Conservation (phyloP, 1,140 invertebrate species). For the Pseudomyrmex dendroicus region DNA sequence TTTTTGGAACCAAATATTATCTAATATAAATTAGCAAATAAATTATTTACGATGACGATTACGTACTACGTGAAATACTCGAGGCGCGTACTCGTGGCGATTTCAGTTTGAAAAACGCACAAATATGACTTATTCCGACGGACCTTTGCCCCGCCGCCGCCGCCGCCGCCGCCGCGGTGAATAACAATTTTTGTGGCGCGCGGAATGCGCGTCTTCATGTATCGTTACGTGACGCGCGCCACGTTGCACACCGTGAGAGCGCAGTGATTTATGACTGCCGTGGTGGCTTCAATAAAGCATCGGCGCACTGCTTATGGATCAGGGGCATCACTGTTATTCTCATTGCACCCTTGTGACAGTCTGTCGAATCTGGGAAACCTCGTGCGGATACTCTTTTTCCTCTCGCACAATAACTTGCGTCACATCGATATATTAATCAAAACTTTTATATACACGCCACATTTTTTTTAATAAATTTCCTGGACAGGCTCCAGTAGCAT, state of each 20-base stretch:
- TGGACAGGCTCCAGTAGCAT: not conserved
- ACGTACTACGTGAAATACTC: not conserved
- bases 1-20: no score
- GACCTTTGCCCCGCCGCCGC: not conserved
- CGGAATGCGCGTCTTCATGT: constrained; percentile 68
- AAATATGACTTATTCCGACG: constrained; percentile 28
- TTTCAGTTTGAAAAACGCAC: not conserved
- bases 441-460: not conserved
- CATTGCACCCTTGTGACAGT: constrained; percentile 14
- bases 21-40: no score
- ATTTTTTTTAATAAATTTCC: not conserved
- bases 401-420: not conserved
- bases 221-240: constrained; percentile 74
- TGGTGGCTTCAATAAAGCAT: constrained; percentile 78
- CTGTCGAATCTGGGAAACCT: not conserved
- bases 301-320: constrained; percentile 73
- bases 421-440: not conserved
- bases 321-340: constrained; percentile 72
- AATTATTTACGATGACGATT: no score
- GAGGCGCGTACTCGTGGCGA: not conserved
- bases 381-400: constrained; percentile 13
- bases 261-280: constrained; percentile 77
- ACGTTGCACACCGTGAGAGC: constrained; percentile 68
- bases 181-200: constrained; percentile 31
- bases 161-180: not conserved